Evolutionary conservation across 1,140 invertebrate genomes (phyloP).

Genomic region (Drepana arcuata): DNA sequence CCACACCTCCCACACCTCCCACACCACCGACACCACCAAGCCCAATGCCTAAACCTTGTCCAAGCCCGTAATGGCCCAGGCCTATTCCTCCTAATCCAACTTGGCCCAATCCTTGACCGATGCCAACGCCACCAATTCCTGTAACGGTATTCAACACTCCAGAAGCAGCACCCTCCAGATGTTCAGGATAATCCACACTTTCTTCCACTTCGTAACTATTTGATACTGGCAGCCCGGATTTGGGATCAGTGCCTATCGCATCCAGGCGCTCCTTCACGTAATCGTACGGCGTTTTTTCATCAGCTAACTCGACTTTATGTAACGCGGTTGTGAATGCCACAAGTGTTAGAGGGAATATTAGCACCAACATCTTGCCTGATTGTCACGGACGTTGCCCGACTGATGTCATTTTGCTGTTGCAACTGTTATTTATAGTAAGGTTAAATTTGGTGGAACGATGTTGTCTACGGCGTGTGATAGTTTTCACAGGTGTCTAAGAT

Average conservation of each 20-base stretch:
- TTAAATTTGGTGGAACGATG: slow-evolving; percentile 62
- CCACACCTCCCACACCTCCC: slow-evolving; percentile 3
- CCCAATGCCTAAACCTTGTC: slow-evolving; percentile 17
- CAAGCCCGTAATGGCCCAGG: slow-evolving; percentile 24
- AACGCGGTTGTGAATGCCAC: slow-evolving; percentile 26
- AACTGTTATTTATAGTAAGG: slow-evolving; percentile 61
- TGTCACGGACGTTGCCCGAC: slow-evolving; percentile 42
- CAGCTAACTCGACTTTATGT: slow-evolving; percentile 40
- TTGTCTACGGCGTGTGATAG: slow-evolving; percentile 48
- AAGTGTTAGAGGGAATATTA: slow-evolving; percentile 35
- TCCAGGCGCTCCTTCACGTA: slow-evolving; percentile 54
- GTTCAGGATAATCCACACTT: slow-evolving; percentile 59
- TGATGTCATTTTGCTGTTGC: slow-evolving; percentile 55
- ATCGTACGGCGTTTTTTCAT: slow-evolving; percentile 61
- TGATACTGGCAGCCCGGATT: slow-evolving; percentile 51
- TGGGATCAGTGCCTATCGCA: slow-evolving; percentile 34
- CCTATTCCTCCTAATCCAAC: slow-evolving; percentile 25
- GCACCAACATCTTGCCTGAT: slow-evolving; percentile 49
- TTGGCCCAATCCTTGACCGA: slow-evolving; percentile 23
- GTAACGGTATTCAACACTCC: slow-evolving; percentile 51
- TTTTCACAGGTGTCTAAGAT: slow-evolving; percentile 44
- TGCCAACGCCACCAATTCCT: slow-evolving; percentile 34
- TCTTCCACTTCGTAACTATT: slow-evolving; percentile 64
- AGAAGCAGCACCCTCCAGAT: slow-evolving; percentile 55
- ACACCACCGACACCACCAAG: slow-evolving; percentile 15